Conservation (phyloP, 2,888 invertebrate species). For the Melanostoma mellinum region DNA sequence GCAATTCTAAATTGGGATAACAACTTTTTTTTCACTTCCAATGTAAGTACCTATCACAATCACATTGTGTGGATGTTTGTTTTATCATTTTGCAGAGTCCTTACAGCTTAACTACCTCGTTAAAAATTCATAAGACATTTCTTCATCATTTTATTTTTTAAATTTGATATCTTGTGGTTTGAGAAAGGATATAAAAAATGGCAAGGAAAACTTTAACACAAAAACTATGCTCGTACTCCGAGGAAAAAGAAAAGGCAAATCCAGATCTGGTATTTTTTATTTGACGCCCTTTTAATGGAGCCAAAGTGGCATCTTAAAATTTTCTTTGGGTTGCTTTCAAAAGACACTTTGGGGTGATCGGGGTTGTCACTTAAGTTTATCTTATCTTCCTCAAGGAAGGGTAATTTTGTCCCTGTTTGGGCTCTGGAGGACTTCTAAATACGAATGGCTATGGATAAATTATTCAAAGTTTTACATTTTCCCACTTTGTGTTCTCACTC, state of each 20-base stretch:
- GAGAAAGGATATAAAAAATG: too few species aligned
- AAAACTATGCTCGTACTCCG: neutral
- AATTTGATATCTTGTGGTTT: slow-evolving; percentile 13
- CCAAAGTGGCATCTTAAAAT: slow-evolving; percentile 64
- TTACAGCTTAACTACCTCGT: slow-evolving; percentile 33
- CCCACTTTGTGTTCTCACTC: too few species aligned
- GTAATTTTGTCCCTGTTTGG: slow-evolving; percentile 29
- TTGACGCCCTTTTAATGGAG: slow-evolving; percentile 56
- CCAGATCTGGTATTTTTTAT: slow-evolving; percentile 17
- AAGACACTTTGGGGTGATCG: slow-evolving; percentile 25
- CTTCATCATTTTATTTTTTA: neutral
- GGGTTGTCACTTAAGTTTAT: slow-evolving; percentile 24
- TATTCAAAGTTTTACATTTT: too few species aligned
- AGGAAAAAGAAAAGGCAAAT: neutral
- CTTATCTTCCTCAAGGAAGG: slow-evolving; percentile 9
- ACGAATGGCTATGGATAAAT: too few species aligned
- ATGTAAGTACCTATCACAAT: slow-evolving; percentile 52
- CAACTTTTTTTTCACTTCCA: slow-evolving; percentile 29
- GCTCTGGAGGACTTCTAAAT: too few species aligned
- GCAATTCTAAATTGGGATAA: slow-evolving; percentile 63
- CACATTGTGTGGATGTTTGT: slow-evolving; percentile 6
- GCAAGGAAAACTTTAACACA: neutral
- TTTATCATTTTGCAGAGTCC: neutral
- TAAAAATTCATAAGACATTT: too few species aligned
- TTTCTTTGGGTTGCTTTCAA: slow-evolving; percentile 54